Evolutionary conservation across 2,888 invertebrate genomes (phyloP), one percentile per base, ranked within the genome.

Genomic region (Hedychridium roseum): DNA sequence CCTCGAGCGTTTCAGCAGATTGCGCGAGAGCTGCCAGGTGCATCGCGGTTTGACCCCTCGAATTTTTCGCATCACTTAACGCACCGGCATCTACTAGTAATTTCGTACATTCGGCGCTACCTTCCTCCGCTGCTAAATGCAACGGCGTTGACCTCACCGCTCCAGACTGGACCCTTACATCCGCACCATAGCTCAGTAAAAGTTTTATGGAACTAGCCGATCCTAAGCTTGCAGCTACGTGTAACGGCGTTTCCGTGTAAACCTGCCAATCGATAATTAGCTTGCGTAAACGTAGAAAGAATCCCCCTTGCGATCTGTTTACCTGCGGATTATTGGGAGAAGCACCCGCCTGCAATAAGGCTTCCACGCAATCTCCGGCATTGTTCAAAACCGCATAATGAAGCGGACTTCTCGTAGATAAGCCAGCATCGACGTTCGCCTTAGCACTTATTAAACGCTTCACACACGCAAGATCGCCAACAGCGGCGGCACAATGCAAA

Each of bases 71-170:
- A 68, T 91, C 87, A n/a, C 89, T 86, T 37, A 87, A 84, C 1
- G 94, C 92, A 1, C 89, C 88, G 36, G 88, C 85, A 14, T 90
- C 87, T 2, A 93, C 74, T 1, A 94, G 80, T 14, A 92, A 75
- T 40, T 83, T 82, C 1, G 89, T 88, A 60, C 93, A 92, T 57
- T 90, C 89, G 0, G 86, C 86, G 69, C 90, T 90, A 3, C 93
- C 92, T 64, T 94, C 93, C 71, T 93, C 92, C 0, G 94, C 91
- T 3, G 94, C 92, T 61, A 94, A 80, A 80, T 95, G 94, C 18
- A 96, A 78, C 1, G 94, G 90, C 0, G 94, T 93, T 40, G 89
- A 85, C 66, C 87, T 85, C 15, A 86, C 85, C 1, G 82, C 72
- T 0, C 91, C 91, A 55, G 86, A 82, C 53, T 90, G 89, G 0